Evolutionary conservation across 2,797 vertebrate species (phyloP), one percentile per base, ranked within the genome.

Genomic region (Garrulus glandarius): DNA sequence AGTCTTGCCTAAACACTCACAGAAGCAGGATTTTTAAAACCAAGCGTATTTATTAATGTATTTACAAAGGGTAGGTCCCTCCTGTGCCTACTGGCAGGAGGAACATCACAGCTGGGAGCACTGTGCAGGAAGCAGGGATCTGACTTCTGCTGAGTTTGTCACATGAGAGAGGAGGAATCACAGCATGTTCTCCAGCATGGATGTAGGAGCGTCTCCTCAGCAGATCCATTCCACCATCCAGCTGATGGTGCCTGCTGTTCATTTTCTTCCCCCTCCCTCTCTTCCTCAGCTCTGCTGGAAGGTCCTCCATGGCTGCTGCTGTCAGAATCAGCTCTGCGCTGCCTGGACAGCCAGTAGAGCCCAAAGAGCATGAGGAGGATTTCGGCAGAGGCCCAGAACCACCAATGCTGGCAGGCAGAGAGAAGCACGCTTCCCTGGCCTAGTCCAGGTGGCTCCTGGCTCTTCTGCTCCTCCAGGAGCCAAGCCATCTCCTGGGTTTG

Each of bases 381-480:
- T 39, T 83, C 1, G 0, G 39, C 49, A 71, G 11, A 65, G 47
- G 3, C 13, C 43, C 76, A 67, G 5, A 70, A 3, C 6, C 29
- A 43, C 43, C 61, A 49, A 11, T 15, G 9, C 32, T 23, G 23
- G 22, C 14, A 30, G 17, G 5, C 6, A 15, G 29, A 4, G 5
- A 70, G 43, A 11, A 70, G 19, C 6, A n/a, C 0, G 0, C 1
- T 5, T 24, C 29, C 15, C 24, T 39, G 37, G 19, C 21, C 7
- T 11, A 61, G 34, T 11, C 22, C 3, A 0, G 3, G 5, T 1
- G 7, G 13, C 30, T 49, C 22, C 44, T 55, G 41, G 30, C 6
- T 64, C 37, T 15, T 56, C 61, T 46, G 11, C 13, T 83, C 21
- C n/a, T 67, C 4, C 30, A 39, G 36, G 13, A 79, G 4, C 39